phyloP scores from a whole-genome alignment of 92 coral and sea anemone genomes.

The Blastomussa wellsi region DNA sequence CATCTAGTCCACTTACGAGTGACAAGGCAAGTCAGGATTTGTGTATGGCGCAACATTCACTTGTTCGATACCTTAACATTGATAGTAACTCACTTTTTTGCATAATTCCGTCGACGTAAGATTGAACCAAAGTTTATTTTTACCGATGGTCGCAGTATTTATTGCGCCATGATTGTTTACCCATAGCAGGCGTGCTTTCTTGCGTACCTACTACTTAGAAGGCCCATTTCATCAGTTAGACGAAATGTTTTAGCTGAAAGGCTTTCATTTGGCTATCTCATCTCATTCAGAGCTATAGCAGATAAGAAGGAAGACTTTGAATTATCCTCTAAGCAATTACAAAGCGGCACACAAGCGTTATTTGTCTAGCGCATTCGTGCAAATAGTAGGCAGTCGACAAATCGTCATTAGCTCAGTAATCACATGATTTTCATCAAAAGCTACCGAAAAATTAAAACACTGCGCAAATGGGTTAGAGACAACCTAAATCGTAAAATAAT shows the following conservation, averaged over 20 bases:
- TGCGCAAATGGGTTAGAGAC: too few relatives aligned
- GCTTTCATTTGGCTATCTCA: background rate
- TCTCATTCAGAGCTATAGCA: background rate
- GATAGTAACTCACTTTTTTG: background rate
- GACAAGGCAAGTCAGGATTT: background rate
- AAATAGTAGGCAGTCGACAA: background rate
- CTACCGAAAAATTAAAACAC: too few relatives aligned
- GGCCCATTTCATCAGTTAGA: background rate
- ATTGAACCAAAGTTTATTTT: background rate
- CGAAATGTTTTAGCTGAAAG: background rate
- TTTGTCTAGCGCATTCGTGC: background rate
- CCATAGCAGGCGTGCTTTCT: background rate
- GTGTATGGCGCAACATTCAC: background rate
- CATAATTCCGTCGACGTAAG: background rate
- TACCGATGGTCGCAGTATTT: background rate
- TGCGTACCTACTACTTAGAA: background rate
- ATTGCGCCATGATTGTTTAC: background rate
- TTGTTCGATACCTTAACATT: background rate
- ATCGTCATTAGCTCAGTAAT: background rate
- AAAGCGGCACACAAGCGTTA: background rate
- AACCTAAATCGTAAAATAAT: too few relatives aligned
- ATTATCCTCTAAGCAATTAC: background rate
- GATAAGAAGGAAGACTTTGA: background rate
- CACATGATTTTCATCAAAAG: background rate
- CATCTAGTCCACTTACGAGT: too few relatives aligned